These are phyloP conservation scores for Ypsolopha scabrella DNA, from an alignment of 2,888 invertebrate species.

Conservation along the genomic window DNA sequence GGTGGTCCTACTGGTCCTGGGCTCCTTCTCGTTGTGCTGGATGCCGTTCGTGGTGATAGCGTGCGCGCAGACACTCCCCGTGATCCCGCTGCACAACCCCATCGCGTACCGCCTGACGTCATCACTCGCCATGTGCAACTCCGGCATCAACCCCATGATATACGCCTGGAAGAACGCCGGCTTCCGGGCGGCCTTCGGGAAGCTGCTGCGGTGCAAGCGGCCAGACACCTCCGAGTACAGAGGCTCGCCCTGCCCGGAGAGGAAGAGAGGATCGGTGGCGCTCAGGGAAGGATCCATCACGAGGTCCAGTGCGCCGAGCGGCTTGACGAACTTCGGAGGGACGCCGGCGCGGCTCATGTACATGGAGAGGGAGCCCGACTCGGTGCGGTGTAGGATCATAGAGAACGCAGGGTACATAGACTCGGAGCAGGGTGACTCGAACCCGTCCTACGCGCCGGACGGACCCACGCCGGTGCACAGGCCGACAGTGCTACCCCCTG, in stretches of 20 bases:
- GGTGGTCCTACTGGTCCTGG: slow-evolving; percentile 83
- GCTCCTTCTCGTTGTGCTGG: slow-evolving; percentile 86
- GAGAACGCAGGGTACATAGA: slow-evolving; percentile 63
- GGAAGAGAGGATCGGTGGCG: slow-evolving; percentile 60
- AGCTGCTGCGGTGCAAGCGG: slow-evolving; percentile 74
- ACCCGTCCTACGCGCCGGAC: slow-evolving; percentile 61
- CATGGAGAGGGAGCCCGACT: slow-evolving; percentile 45
- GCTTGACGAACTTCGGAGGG: slow-evolving; percentile 40
- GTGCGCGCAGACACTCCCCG: slow-evolving; percentile 70
- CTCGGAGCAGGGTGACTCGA: slow-evolving; percentile 46
- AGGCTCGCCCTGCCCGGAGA: slow-evolving; percentile 68
- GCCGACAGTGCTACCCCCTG: slow-evolving; percentile 24
- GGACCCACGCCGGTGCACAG: slow-evolving; percentile 56
- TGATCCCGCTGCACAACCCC: slow-evolving; percentile 61
- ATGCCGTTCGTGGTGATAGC: slow-evolving; percentile 81
- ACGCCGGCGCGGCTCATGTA: slow-evolving; percentile 51
- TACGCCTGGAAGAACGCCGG: slow-evolving; percentile 89
- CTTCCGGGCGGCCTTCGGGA: slow-evolving; percentile 79
- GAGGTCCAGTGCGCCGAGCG: slow-evolving; percentile 43
- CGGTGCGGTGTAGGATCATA: slow-evolving; percentile 56
- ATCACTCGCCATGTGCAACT: slow-evolving; percentile 82
- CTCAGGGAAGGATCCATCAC: slow-evolving; percentile 57
- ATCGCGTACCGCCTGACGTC: slow-evolving; percentile 74
- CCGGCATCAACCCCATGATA: slow-evolving; percentile 84
- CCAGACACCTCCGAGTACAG: slow-evolving; percentile 71